Evolutionary conservation across 2,888 invertebrate genomes (phyloP), one percentile per base, ranked within the genome.

Genomic region (Neuroscelio doddi): DNA sequence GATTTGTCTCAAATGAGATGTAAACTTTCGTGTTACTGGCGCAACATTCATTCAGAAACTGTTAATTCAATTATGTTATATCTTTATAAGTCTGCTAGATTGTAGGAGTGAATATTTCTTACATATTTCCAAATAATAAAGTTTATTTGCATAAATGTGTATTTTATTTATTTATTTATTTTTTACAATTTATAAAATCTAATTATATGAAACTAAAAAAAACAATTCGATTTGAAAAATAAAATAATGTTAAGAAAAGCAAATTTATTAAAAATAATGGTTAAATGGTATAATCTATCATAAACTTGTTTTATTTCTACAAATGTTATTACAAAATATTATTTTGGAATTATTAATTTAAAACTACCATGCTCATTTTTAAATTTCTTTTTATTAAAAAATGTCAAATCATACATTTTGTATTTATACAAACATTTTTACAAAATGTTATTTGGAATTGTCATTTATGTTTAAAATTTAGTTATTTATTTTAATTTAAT

Each of bases 401-500:
- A n/a, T n/a, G n/a, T 26, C 15, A 9, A 44, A 29, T 27, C 4
- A n/a, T 17, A 30, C 8, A 2, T 30, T 30, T 26, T 14, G 12
- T 30, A 16, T 45, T 30, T 44, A 27, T 14, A 30, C 30, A 27
- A 44, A 12, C 7, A 14, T 8, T 49, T 49, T 9, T 24, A n/a
- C 30, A 24, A n/a, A n/a, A n/a, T n/a, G n/a, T n/a, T n/a, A n/a
- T n/a, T 26, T 56, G 30, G 27, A 38, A 39, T 27, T 39, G 30
- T n/a, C 10, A 41, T 27, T 26, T 21, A 29, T 34, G 38, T 26
- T 30, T 12, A n/a, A 27, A n/a, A 39, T 3, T 29, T 9, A 17
- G 8, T 8, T 14, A 39, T 39, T 84, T 86, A 91, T 84, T 92
- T 94, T 73, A 98, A 89, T 86, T 96, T 96, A 74, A 96, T 90